Conservation (phyloP, 2,888 invertebrate genomes). For the Mesoligia furuncula region DNA sequence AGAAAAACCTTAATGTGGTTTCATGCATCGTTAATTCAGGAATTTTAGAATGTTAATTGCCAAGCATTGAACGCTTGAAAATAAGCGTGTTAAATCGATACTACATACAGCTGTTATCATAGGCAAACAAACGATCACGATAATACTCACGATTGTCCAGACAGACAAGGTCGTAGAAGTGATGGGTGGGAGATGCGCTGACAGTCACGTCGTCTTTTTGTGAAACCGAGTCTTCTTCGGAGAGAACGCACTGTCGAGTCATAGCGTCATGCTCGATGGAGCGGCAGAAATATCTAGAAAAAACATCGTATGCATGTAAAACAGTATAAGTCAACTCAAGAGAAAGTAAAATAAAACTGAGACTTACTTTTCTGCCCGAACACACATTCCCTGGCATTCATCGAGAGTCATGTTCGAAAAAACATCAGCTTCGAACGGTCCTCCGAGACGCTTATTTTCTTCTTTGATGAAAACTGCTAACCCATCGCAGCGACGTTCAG, state of each 20-base stretch:
- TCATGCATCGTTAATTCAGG: constrained; percentile 73
- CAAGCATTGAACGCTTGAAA: constrained; percentile 37
- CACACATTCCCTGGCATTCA: constrained; percentile 96
- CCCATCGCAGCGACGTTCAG: constrained; percentile 96
- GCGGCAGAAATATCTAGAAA: constrained; percentile 94
- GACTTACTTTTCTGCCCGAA: constrained; percentile 95
- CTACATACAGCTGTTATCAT: constrained; percentile 46
- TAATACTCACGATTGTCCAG: constrained; percentile 96
- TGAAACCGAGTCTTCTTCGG: constrained; percentile 97
- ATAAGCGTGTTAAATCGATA: constrained; percentile 29
- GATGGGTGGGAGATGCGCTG: constrained; percentile 95
- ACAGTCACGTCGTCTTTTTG: constrained; percentile 96
- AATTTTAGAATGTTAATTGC: constrained; percentile 53
- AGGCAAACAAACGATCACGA: constrained; percentile 49
- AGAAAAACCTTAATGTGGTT: constrained; percentile 85
- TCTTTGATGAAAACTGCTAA: constrained; percentile 96
- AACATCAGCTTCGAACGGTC: constrained; percentile 96
- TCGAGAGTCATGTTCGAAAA: constrained; percentile 96
- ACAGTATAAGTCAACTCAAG: constrained; percentile 1
- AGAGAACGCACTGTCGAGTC: constrained; percentile 96
- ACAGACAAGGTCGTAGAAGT: constrained; percentile 97
- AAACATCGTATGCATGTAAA: constrained; percentile 46
- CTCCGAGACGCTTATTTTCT: constrained; percentile 96
- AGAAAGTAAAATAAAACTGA: constrained; percentile 25
- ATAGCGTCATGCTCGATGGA: constrained; percentile 97